Percentiles rank a stretch among this genome's conserved stretches.
phyloP scores from a whole-genome alignment of 2,113 vertebrate species.

The Canis aureus region DNA sequence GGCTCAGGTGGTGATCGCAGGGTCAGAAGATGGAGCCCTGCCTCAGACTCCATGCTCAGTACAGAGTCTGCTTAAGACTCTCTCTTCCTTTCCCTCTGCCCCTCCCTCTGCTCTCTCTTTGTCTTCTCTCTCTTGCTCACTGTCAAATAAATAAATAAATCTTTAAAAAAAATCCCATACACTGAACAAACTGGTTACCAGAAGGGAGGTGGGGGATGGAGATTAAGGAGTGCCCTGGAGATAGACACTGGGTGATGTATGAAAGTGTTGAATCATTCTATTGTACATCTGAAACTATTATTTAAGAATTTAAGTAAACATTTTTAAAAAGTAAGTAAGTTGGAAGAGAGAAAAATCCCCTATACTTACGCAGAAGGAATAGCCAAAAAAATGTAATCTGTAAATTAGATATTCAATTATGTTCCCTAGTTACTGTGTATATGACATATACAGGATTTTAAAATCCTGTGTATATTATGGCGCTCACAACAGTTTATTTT shows the following conservation, averaged over 20 bases:
- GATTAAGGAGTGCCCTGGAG: not conserved
- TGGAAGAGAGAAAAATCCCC: not conserved
- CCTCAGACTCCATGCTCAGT: not conserved
- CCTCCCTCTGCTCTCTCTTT: accelerated
- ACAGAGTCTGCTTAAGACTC: not conserved
- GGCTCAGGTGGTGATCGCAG: not conserved
- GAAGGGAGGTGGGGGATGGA: not conserved
- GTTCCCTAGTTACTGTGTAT: not conserved
- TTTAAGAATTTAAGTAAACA: not conserved
- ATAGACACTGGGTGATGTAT: not conserved
- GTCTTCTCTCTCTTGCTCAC: not conserved
- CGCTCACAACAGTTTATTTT: not conserved
- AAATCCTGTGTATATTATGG: not conserved
- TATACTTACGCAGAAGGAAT: not conserved
- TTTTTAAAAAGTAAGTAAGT: not conserved
- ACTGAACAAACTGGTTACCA: not conserved
- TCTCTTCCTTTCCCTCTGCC: not conserved
- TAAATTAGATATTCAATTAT: not conserved
- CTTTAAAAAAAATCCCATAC: not conserved
- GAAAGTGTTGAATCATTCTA: not conserved
- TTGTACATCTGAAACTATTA: not conserved
- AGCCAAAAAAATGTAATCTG: not conserved
- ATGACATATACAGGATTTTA: not conserved
- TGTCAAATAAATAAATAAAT: not conserved
- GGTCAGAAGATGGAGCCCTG: not conserved